phyloP scores from a whole-genome alignment of 2,113 vertebrate genomes.

The Pagrus major region DNA sequence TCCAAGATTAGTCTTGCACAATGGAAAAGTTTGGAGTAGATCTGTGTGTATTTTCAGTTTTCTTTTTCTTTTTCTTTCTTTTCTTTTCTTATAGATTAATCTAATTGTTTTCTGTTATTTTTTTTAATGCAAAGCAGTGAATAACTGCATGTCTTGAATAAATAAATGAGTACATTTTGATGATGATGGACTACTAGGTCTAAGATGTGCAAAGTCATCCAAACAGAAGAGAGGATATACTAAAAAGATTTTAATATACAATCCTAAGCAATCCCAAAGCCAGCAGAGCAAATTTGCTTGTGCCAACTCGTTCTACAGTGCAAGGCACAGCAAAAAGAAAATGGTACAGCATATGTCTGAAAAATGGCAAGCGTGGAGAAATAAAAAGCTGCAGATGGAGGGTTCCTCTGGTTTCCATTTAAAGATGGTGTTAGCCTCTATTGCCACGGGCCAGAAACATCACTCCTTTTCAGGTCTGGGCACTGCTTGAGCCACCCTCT shows the following conservation, averaged over 20 bases:
- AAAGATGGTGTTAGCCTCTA: slow-evolving; percentile 55
- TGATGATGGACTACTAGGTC: background rate
- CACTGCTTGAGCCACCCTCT: slow-evolving; percentile 48
- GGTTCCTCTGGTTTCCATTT: slow-evolving; percentile 60
- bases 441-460: slow-evolving; percentile 66
- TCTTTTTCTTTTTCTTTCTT: too few relatives aligned
- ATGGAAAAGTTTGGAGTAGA: background rate
- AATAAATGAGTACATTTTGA: background rate
- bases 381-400: slow-evolving; percentile 64
- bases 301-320: slow-evolving; percentile 38
- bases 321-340: slow-evolving; percentile 49
- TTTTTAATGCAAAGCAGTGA: background rate
- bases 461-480: slow-evolving; percentile 48
- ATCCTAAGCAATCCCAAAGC: slow-evolving; percentile 30
- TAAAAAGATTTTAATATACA: slow-evolving; percentile 24
- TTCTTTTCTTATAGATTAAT: background rate
- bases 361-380: slow-evolving; percentile 47
- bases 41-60: background rate
- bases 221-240: background rate
- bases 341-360: slow-evolving; percentile 52
- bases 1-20: background rate
- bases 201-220: slow-evolving; percentile 17
- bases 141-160: background rate
- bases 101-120: background rate
- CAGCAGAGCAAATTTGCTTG: slow-evolving; percentile 45